These are phyloP conservation scores for Crocidura indochinensis DNA, from an alignment of 2,797 vertebrate genomes.

Conservation along the genomic window DNA sequence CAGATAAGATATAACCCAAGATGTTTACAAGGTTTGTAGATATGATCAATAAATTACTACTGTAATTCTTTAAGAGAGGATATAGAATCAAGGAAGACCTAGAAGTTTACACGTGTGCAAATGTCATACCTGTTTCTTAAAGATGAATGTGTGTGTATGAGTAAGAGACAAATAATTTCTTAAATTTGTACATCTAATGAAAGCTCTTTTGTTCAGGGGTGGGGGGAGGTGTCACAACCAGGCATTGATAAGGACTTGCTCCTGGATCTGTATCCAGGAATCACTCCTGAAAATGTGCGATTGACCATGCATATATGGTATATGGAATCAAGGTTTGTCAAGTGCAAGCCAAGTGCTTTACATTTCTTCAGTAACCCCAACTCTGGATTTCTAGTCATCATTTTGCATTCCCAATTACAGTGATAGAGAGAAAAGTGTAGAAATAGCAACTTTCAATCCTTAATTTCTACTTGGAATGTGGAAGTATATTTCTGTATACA, in stretches of 20 bases:
- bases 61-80: slow-evolving; percentile 61
- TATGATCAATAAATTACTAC: slow-evolving; percentile 64
- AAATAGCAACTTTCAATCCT: background rate
- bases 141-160: background rate
- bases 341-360: too few relatives aligned
- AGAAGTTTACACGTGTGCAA: background rate
- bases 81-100: background rate
- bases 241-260: too few relatives aligned
- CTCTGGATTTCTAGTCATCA: background rate
- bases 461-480: background rate
- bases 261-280: too few relatives aligned
- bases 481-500: background rate
- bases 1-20: slow-evolving; percentile 73
- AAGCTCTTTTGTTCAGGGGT: background rate
- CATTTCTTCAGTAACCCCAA: background rate
- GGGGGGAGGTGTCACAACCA: too few relatives aligned
- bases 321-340: too few relatives aligned
- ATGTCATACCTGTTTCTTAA: background rate
- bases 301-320: too few relatives aligned
- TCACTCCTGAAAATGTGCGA: too few relatives aligned
- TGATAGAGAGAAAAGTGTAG: background rate
- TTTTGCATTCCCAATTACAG: accelerated
- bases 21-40: background rate
- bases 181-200: slow-evolving; percentile 19
- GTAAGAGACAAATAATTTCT: background rate